phyloP scores from a whole-genome alignment of 2,113 vertebrate genomes.

The Saimiri boliviensis region DNA sequence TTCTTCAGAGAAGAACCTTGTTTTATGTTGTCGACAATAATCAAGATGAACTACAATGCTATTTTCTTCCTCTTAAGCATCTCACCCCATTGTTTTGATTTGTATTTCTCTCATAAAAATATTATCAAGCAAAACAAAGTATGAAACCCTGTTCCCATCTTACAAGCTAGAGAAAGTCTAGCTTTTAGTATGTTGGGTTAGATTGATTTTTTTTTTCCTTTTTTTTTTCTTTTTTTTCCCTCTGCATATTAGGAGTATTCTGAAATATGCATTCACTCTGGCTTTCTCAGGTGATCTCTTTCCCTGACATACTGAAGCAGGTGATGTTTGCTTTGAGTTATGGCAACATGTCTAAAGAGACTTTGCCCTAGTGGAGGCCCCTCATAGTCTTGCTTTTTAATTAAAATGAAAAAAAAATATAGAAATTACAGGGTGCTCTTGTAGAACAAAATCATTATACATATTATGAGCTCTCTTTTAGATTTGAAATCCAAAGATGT shows the following conservation, averaged over 20 bases:
- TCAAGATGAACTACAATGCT: background rate
- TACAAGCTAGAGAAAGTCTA: background rate
- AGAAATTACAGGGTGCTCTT: conserved; percentile 48
- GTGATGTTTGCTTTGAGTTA: background rate
- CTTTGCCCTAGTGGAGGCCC: background rate
- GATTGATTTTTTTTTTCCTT: background rate
- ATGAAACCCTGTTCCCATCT: background rate
- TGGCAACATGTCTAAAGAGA: background rate
- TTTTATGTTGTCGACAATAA: conserved; percentile 29
- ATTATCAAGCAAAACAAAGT: conserved; percentile 17
- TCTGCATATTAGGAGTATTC: background rate
- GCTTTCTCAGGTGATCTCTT: background rate
- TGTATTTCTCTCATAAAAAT: conserved; percentile 36
- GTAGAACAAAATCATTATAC: conserved; percentile 36
- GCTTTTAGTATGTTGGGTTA: background rate
- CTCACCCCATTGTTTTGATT: conserved; percentile 59
- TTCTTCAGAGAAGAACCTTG: conserved; percentile 46
- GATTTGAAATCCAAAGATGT: conserved; percentile 51
- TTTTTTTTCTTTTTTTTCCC: background rate
- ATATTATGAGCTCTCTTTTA: conserved; percentile 11
- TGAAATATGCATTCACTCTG: background rate
- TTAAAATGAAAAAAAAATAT: conserved; percentile 15
- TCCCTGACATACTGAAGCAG: background rate
- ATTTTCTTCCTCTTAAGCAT: conserved; percentile 31
- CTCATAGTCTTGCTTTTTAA: background rate